Evolutionary conservation across 1,140 invertebrate species (phyloP), one percentile per base, ranked within the genome.

Genomic region (Drosophila bifasciata): DNA sequence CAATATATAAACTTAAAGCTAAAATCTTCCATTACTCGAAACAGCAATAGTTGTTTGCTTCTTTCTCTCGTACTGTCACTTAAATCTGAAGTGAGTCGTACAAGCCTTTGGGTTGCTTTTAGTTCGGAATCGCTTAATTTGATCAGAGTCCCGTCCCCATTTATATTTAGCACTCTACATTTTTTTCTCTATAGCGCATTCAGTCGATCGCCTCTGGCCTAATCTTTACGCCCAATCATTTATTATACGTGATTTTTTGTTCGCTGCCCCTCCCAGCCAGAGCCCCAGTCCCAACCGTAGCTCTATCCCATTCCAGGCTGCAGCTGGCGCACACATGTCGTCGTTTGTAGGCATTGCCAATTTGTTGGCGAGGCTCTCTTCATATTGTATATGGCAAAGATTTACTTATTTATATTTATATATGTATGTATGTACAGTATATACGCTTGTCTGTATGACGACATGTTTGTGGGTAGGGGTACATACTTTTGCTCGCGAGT

Each of bases 291-390:
- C 46, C 11, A 19, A 6, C 28, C 13, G n/a, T 21, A 46, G 16
- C 62, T 23, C 62, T 23, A 28, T 68, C 64, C 40, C 45, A 56
- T 46, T 63, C 64, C 64, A 68, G 32, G 32, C 11, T 36, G 52
- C 80, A 86, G 80, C 72, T 85, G 80, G 64, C 66, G 80, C 72
- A 80, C 80, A 85, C 63, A 85, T 85, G 80, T 86, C 67, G 51
- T 77, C 76, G 58, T 74, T 74, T 61, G 57, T 66, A 40, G 49
- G 75, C 66, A 51, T 77, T 68, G 64, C 78, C 58, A 88, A 88
- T 78, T 86, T 88, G 58, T 71, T 64, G 40, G 49, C 41, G 9
- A 51, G 58, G 40, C 55, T 64, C 58, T 62, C 58, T 57, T 68
- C 61, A 64, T 49, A 76, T 70, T 50, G 46, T 57, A 48, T 75